phyloP scores from a whole-genome alignment of 2,113 vertebrate species.

The Columba janthina region DNA sequence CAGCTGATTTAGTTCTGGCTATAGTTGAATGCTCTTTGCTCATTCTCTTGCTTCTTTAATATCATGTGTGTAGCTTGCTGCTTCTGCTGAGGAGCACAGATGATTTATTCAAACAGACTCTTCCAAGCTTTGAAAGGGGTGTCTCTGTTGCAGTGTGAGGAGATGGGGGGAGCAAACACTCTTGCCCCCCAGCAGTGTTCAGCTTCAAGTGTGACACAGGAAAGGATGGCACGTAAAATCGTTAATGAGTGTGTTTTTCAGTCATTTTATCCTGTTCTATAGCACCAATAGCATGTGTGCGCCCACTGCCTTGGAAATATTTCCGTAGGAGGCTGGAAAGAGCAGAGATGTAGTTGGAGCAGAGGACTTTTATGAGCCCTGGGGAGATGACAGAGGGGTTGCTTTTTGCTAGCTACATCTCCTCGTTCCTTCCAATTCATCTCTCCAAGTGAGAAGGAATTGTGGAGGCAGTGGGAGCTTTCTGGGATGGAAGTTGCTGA shows the following conservation, averaged over 20 bases:
- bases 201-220: constrained; percentile 3
- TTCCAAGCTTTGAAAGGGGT: constrained; percentile 21
- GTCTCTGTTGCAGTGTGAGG: background rate
- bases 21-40: constrained; percentile 20
- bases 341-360: background rate
- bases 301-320: constrained; percentile 32
- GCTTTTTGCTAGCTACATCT: constrained; percentile 2
- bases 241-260: background rate
- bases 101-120: constrained; percentile 44
- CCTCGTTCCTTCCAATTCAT: background rate
- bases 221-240: background rate
- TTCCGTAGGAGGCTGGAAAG: constrained; percentile 20
- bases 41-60: constrained; percentile 35
- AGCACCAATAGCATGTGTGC: background rate
- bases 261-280: background rate
- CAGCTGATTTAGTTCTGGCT: background rate
- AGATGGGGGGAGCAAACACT: background rate
- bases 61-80: constrained; percentile 1
- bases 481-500: background rate
- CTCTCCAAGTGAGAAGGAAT: background rate
- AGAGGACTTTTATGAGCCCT: constrained; percentile 33
- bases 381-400: background rate
- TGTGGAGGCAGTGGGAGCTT: background rate
- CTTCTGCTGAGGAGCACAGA: constrained; percentile 15
- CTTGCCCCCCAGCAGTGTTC: background rate